Evolutionary conservation across 2,797 vertebrate genomes (phyloP).

Genomic region (Sebastolobus altivelis): DNA sequence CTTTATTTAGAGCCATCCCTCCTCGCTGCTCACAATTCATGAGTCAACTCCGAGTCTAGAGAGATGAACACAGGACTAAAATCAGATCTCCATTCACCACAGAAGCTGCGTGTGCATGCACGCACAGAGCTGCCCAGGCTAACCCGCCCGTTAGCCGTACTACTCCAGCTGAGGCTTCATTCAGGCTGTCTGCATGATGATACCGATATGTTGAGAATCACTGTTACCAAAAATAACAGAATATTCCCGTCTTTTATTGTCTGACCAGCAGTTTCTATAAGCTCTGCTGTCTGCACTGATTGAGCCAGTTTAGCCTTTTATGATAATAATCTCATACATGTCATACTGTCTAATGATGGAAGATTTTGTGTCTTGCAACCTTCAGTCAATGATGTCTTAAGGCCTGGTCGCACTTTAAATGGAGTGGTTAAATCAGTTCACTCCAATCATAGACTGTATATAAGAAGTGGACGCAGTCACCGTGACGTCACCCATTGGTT

Average conservation of each 20-base stretch:
- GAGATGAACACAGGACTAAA: slow-evolving; percentile 73
- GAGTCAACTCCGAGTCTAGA: slow-evolving; percentile 77
- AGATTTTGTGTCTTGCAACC: background rate
- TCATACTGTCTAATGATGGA: background rate
- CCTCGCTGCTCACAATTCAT: slow-evolving; percentile 82
- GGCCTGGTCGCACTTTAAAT: too few relatives aligned
- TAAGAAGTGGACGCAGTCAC: too few relatives aligned
- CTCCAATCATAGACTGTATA: too few relatives aligned
- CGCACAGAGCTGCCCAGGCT: slow-evolving; percentile 10
- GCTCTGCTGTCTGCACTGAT: background rate
- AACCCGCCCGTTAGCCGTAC: slow-evolving; percentile 8
- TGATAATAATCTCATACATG: background rate
- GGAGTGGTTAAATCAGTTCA: too few relatives aligned
- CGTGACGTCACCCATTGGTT: too few relatives aligned
- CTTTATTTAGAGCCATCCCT: slow-evolving; percentile 99
- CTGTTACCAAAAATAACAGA: slow-evolving; percentile 2
- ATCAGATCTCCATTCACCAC: slow-evolving; percentile 64
- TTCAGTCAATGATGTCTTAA: background rate
- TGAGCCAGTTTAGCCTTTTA: slow-evolving; percentile 7
- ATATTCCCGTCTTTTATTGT: background rate
- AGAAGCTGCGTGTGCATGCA: slow-evolving; percentile 13
- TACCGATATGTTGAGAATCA: background rate
- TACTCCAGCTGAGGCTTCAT: slow-evolving; percentile 25
- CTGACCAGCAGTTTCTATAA: slow-evolving; percentile 8
- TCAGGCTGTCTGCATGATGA: slow-evolving; percentile 16